These are phyloP conservation scores for Meles meles DNA, from an alignment of 2,113 vertebrate genomes.

Conservation along the genomic window DNA sequence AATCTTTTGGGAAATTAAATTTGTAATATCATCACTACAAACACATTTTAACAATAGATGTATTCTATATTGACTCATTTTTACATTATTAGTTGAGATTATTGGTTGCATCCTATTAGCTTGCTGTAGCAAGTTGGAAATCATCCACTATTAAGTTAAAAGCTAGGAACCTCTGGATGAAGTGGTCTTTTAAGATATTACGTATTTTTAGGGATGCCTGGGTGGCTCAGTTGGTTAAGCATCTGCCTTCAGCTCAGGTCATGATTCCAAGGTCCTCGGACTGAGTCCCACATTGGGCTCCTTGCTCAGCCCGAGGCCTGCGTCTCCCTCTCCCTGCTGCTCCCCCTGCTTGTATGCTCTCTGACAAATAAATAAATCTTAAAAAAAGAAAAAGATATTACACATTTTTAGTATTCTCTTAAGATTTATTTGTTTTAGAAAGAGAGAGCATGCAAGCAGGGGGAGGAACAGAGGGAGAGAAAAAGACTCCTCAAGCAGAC, in stretches of 20 bases:
- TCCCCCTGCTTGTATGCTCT: not conserved
- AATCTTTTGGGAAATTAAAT: constrained; percentile 70
- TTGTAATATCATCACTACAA: constrained; percentile 60
- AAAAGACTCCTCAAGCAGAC: not conserved
- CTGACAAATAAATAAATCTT: not conserved
- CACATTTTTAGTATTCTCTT: not conserved
- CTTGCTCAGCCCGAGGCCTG: not conserved
- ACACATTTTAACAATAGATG: constrained; percentile 72
- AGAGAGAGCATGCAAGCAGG: not conserved
- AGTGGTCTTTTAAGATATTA: constrained; percentile 2
- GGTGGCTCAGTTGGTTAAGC: not conserved
- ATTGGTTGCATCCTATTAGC: constrained; percentile 60
- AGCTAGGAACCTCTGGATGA: constrained; percentile 51
- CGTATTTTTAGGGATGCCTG: not conserved
- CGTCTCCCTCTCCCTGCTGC: not conserved
- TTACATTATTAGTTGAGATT: constrained; percentile 60
- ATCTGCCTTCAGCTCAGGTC: not conserved
- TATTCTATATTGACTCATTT: constrained; percentile 41
- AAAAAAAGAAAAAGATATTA: not conserved
- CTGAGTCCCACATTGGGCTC: not conserved
- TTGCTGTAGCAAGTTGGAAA: not conserved
- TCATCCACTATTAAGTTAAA: constrained; percentile 55
- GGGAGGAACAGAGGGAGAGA: not conserved
- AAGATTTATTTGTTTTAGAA: not conserved
- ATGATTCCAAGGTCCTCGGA: not conserved